Conservation (phyloP, 1,140 invertebrate species). For the Scaptomyza pallida region DNA sequence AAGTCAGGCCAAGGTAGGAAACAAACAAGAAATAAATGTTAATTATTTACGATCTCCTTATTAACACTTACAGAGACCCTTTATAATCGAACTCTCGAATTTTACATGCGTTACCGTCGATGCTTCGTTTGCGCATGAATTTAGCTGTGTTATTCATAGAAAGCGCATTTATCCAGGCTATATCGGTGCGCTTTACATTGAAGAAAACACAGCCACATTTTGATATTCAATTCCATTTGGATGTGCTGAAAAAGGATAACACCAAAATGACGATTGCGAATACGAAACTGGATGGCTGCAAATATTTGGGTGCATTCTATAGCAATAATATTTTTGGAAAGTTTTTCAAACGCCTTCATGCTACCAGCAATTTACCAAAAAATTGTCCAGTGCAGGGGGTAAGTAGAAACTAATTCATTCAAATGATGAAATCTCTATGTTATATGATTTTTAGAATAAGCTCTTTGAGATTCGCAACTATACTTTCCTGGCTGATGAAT, state of each 20-base stretch:
- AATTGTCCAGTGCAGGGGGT: conserved; percentile 19
- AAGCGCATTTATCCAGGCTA: background rate
- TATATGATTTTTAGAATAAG: conserved; percentile 16
- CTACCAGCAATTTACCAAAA: conserved; percentile 32
- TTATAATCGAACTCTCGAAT: background rate
- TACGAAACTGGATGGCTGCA: conserved; percentile 55
- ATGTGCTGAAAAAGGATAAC: conserved; percentile 48
- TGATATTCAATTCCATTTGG: conserved; percentile 11
- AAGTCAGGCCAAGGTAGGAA: too few relatives aligned
- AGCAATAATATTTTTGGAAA: conserved; percentile 27
- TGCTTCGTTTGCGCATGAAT: background rate
- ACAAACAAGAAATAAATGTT: too few relatives aligned
- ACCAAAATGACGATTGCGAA: conserved; percentile 30
- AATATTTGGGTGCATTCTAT: conserved; percentile 30
- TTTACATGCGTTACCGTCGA: background rate
- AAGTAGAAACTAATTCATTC: too few relatives aligned
- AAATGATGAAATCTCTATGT: too few relatives aligned
- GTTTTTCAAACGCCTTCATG: conserved; percentile 33
- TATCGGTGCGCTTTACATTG: background rate
- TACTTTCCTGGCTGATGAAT: conserved; percentile 47
- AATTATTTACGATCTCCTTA: too few relatives aligned
- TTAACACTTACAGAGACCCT: too few relatives aligned
- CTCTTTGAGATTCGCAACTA: conserved; percentile 55
- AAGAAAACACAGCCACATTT: background rate
- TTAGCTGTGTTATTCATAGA: background rate